Evolutionary conservation across 2,797 vertebrate species (phyloP).

Genomic region (Pseudochirops cupreus): DNA sequence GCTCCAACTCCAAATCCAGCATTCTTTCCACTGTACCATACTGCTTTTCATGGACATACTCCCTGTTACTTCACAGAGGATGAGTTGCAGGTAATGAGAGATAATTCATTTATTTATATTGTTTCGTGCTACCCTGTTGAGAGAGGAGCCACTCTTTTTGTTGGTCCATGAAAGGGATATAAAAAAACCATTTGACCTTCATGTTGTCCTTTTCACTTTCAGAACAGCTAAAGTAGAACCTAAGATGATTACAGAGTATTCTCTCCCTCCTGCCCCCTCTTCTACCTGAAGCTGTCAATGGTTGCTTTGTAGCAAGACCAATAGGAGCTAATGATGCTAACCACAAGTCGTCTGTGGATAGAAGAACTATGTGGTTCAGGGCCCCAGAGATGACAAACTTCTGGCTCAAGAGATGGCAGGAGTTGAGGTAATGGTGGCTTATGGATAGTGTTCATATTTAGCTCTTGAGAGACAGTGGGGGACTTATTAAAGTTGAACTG

Average conservation of each 20-base stretch:
- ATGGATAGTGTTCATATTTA: not conserved
- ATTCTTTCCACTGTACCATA: not conserved
- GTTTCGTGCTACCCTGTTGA: not conserved
- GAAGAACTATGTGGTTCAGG: not conserved
- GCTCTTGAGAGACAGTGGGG: not conserved
- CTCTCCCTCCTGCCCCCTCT: not conserved
- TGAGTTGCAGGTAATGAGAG: not conserved
- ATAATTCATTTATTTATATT: not conserved
- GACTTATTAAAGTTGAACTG: no score
- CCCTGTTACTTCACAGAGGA: not conserved
- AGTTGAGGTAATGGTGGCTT: not conserved
- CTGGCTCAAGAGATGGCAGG: not conserved
- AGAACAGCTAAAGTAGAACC: no score
- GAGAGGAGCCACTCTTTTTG: not conserved
- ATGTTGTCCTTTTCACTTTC: no score
- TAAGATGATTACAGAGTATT: no score
- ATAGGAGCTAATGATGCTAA: not conserved
- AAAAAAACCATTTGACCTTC: not conserved
- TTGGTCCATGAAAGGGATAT: not conserved
- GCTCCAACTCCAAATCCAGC: not conserved
- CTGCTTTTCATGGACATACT: not conserved
- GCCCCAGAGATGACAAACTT: not conserved
- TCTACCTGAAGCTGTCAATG: not conserved
- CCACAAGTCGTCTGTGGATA: not conserved
- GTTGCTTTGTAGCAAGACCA: not conserved